A percentile compares a stretch with the other conserved stretches of the same genome.
phyloP scores from a whole-genome alignment of 2,888 invertebrate genomes.

The Cerastoderma edule region DNA sequence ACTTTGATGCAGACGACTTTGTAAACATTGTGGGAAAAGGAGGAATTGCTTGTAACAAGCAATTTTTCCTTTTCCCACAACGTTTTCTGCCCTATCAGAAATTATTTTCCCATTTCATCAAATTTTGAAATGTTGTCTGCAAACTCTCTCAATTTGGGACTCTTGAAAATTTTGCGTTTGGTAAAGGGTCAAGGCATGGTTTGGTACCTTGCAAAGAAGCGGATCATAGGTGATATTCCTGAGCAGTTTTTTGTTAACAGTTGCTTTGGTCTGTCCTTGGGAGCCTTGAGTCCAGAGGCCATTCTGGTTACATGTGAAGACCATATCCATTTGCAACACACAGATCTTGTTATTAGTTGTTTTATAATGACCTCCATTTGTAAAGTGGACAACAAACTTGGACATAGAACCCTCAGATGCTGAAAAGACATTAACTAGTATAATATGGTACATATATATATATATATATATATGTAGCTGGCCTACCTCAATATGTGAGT shows the following conservation, averaged over 20 bases:
- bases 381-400: slow-evolving; percentile 23
- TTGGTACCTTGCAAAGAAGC: slow-evolving; percentile 23
- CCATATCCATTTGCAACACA: slow-evolving; percentile 23
- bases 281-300: not conserved
- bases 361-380: slow-evolving; percentile 18
- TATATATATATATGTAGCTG: not conserved
- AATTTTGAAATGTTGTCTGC: too few relatives aligned
- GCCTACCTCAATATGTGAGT: not conserved
- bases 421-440: not conserved
- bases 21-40: too few relatives aligned
- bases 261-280: not conserved
- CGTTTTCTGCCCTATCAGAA: too few relatives aligned
- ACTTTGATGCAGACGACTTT: too few relatives aligned
- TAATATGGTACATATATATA: too few relatives aligned
- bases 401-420: not conserved
- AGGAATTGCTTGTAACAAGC: too few relatives aligned
- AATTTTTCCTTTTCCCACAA: too few relatives aligned
- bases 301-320: slow-evolving; percentile 20
- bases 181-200: too few relatives aligned
- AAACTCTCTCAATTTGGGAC: too few relatives aligned
- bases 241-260: slow-evolving; percentile 3
- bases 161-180: too few relatives aligned
- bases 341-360: slow-evolving; percentile 1
- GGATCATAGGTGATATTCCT: slow-evolving; percentile 15
- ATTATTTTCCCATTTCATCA: too few relatives aligned